Percentiles rank a stretch among this genome's conserved stretches.
These are phyloP conservation scores for Myxocyprinus asiaticus DNA, from an alignment of 2,113 vertebrate species.

Conservation along the genomic window DNA sequence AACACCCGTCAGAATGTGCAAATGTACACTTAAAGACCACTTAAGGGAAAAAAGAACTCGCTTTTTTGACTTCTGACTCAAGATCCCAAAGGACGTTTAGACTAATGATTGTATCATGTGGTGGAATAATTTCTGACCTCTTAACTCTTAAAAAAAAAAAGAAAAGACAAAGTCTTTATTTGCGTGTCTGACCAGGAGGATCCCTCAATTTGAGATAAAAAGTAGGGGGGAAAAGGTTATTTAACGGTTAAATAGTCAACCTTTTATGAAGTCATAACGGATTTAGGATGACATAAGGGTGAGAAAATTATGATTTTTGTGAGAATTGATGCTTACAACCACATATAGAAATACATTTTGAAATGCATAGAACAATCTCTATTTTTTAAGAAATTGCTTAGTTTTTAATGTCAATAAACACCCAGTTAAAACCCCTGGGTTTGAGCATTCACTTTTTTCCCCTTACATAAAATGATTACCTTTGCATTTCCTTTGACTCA, in stretches of 20 bases:
- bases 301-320: too few relatives aligned
- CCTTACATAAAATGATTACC: slow-evolving; percentile 1
- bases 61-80: slow-evolving; percentile 19
- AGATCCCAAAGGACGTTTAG: slow-evolving; percentile 26
- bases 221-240: too few relatives aligned
- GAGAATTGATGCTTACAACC: too few relatives aligned
- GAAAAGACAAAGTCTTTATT: neutral
- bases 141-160: slow-evolving; percentile 6
- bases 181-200: slow-evolving; percentile 1
- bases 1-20: slow-evolving; percentile 6
- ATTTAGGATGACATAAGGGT: too few relatives aligned
- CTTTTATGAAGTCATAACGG: too few relatives aligned
- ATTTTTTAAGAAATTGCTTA: too few relatives aligned
- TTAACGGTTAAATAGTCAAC: too few relatives aligned
- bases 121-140: slow-evolving; percentile 35
- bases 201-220: neutral
- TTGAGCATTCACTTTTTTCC: too few relatives aligned
- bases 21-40: slow-evolving; percentile 16
- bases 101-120: slow-evolving; percentile 29
- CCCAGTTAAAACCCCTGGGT: too few relatives aligned
- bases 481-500: neutral
- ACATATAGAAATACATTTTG: too few relatives aligned
- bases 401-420: too few relatives aligned
- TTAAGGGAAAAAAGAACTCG: neutral
- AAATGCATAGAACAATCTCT: too few relatives aligned